Percentiles rank a stretch among this genome's conserved stretches.
phyloP scores from a whole-genome alignment of 2,797 vertebrate genomes.

The Phrynocephalus vlangalii region DNA sequence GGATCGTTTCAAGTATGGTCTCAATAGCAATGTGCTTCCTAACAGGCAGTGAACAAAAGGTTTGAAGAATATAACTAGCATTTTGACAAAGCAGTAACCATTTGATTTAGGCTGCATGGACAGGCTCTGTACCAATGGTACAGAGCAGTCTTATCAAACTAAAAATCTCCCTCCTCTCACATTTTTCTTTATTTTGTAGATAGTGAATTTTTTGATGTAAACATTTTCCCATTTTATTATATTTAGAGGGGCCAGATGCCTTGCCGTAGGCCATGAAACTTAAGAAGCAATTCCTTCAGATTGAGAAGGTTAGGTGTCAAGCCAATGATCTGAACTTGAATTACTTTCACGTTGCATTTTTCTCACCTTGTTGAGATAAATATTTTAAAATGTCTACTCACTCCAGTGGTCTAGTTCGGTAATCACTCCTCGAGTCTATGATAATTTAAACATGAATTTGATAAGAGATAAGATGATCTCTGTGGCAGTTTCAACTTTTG shows the following conservation, averaged over 20 bases:
- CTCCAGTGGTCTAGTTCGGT: background rate
- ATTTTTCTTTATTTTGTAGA: too few species aligned
- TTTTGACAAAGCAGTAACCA: too few species aligned
- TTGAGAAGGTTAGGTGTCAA: background rate
- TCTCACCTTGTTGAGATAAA: background rate
- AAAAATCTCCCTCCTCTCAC: too few species aligned
- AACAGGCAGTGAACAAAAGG: too few species aligned
- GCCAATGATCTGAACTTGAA: background rate
- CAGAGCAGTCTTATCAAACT: too few species aligned
- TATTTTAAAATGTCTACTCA: background rate
- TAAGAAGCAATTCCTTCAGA: background rate
- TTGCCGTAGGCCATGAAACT: background rate
- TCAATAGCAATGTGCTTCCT: too few species aligned
- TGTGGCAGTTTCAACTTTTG: constrained; percentile 6
- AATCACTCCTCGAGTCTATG: background rate
- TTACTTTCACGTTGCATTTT: background rate
- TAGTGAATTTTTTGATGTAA: too few species aligned
- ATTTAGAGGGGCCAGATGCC: background rate
- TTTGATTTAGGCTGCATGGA: too few species aligned
- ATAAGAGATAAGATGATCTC: background rate
- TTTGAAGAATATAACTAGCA: too few species aligned
- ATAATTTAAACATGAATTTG: background rate
- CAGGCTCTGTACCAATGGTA: too few species aligned
- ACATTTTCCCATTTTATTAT: too few species aligned
- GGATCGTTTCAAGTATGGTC: too few species aligned